Evolutionary conservation across 2,113 vertebrate genomes (phyloP), one percentile per base, ranked within the genome.

Genomic region (Thalassoma bifasciatum): DNA sequence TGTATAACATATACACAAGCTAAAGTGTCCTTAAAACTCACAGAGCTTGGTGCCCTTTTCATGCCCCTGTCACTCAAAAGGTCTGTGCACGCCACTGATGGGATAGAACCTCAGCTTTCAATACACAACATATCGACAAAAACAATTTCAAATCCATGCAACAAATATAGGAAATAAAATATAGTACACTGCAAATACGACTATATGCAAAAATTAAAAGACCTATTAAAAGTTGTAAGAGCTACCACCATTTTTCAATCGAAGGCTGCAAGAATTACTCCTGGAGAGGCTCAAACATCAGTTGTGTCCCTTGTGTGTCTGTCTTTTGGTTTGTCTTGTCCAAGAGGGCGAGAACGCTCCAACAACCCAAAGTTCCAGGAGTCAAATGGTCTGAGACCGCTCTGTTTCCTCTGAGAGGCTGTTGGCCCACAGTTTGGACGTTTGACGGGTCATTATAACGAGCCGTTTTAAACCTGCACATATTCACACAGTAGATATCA

Each of bases 311-410:
- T 23, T 36, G 73, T 47, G 73, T 23, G 50, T 23, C n/a, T 57
- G 44, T 52, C 64, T 68, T 65, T 77, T 40, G 58, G 58, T 65
- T 81, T 76, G 67, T 72, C 57, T 52, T 68, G 38, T 63, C 50
- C 50, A 30, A 53, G 37, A 69, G 24, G 38, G 46, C 59, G 68
- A 72, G 64, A 65, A 52, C 38, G 60, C 52, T 62, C 60, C 53
- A 62, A 66, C 44, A 74, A 13, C 22, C 40, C 23, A 8, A 46
- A 40, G 60, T 73, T 77, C 58, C 22, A 49, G 9, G 37, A 38
- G 44, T 66, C 49, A 66, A 79, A 72, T 66, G 68, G 62, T 67
- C 63, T 76, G 63, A 79, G 60, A 72, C 79, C 5, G 1, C 46
- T 51, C 9, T 47, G 10, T n/a, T 67, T 71, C 72, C 63, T 84